Evolutionary conservation across 2,797 vertebrate genomes (phyloP).

Genomic region (Myotis findleyi): DNA sequence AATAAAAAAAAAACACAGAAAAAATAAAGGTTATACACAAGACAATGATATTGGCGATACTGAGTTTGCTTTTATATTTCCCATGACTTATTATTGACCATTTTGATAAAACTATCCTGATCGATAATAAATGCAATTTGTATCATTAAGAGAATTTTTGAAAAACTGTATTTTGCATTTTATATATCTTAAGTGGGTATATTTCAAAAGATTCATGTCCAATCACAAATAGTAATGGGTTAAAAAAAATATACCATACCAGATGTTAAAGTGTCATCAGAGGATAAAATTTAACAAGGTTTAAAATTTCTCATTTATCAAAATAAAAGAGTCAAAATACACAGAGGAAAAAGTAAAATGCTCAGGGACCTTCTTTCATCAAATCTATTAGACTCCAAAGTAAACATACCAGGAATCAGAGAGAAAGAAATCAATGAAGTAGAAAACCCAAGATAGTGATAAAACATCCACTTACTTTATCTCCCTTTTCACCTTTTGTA

Average conservation of each 20-base stretch:
- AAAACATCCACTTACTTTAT: constrained; percentile 89
- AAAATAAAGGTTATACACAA: background rate
- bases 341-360: constrained; percentile 44
- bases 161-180: background rate
- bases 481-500: constrained; percentile 93
- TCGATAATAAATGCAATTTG: constrained; percentile 13
- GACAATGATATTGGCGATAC: background rate
- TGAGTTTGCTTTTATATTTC: background rate
- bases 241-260: background rate
- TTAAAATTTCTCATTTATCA: constrained; percentile 61
- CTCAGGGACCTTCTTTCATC: constrained; percentile 51
- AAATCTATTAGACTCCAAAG: constrained; percentile 52
- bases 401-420: constrained; percentile 60
- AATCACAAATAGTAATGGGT: background rate
- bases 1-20: background rate
- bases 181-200: background rate
- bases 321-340: constrained; percentile 34
- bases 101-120: background rate
- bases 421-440: constrained; percentile 61
- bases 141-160: constrained; percentile 21
- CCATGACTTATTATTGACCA: background rate
- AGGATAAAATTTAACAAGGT: background rate
- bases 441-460: constrained; percentile 51
- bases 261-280: background rate
- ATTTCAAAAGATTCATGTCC: background rate